These are phyloP conservation scores for Eupithecia subumbrata DNA, from an alignment of 2,888 invertebrate genomes.

Conservation along the genomic window DNA sequence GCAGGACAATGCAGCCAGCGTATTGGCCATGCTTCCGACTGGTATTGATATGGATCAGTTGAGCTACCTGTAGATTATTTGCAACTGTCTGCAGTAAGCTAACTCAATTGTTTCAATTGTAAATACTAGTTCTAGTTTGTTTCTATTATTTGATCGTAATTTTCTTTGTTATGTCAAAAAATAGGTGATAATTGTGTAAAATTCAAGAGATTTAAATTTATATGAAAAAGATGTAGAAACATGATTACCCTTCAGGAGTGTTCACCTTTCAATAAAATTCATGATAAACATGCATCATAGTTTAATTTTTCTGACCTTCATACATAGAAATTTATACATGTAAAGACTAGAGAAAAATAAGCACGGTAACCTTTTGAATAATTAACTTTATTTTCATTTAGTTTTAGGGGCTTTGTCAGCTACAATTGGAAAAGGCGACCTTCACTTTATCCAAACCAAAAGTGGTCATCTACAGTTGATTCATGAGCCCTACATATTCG, in stretches of 20 bases:
- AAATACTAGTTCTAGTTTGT: too few relatives aligned
- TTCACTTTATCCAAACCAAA: constrained; percentile 80
- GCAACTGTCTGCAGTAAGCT: too few relatives aligned
- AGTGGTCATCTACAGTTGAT: constrained; percentile 79
- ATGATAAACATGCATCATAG: background rate
- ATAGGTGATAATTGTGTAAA: background rate
- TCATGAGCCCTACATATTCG: constrained; percentile 79
- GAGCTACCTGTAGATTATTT: too few relatives aligned
- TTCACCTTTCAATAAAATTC: background rate
- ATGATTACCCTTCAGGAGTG: background rate
- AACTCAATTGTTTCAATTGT: too few relatives aligned
- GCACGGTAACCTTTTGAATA: background rate
- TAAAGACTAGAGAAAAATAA: background rate
- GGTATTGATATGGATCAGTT: too few relatives aligned
- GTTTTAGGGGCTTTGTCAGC: constrained; percentile 66
- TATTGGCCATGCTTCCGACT: too few relatives aligned
- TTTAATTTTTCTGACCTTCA: background rate
- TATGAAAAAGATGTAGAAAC: background rate
- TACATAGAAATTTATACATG: background rate
- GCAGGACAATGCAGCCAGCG: too few relatives aligned
- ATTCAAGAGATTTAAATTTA: background rate
- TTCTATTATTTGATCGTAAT: too few relatives aligned
- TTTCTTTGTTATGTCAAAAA: background rate
- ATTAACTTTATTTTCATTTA: constrained; percentile 45
- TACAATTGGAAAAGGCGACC: constrained; percentile 68